These are phyloP conservation scores for Byasa hedistus DNA, from an alignment of 2,888 invertebrate genomes.

Conservation along the genomic window DNA sequence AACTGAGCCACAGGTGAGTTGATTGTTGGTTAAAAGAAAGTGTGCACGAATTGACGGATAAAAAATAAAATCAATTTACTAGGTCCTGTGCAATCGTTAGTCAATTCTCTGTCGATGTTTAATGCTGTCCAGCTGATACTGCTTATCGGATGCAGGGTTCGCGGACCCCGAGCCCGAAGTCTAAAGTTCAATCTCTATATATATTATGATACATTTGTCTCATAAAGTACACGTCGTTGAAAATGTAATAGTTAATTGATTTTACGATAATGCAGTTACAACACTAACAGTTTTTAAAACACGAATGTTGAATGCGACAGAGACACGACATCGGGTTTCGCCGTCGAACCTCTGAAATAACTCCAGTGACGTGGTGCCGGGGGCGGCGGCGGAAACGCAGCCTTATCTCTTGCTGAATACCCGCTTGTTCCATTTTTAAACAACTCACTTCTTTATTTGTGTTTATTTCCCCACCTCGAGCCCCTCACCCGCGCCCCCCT, in stretches of 20 bases:
- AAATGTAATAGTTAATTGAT: background rate
- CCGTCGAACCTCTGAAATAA: constrained; percentile 76
- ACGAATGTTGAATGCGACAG: constrained; percentile 76
- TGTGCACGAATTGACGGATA: no score
- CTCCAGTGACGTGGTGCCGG: constrained; percentile 57
- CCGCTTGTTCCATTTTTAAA: constrained; percentile 79
- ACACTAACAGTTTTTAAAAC: constrained; percentile 72
- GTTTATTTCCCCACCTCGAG: constrained; percentile 58
- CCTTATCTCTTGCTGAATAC: constrained; percentile 76
- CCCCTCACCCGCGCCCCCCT: constrained; percentile 45
- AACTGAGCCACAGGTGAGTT: no score
- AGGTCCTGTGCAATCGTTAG: no score
- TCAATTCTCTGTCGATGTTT: no score
- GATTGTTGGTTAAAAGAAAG: no score
- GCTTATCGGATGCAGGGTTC: no score
- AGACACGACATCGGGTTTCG: constrained; percentile 71
- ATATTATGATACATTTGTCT: no score
- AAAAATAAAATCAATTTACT: background rate
- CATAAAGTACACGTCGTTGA: no score
- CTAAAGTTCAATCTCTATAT: no score
- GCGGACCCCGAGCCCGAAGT: no score
- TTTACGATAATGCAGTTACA: constrained; percentile 36
- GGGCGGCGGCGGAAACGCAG: constrained; percentile 75
- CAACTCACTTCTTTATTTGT: constrained; percentile 79
- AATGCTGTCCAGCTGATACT: no score